phyloP scores from a whole-genome alignment of 1,140 invertebrate species.

The Penaeus chinensis region DNA sequence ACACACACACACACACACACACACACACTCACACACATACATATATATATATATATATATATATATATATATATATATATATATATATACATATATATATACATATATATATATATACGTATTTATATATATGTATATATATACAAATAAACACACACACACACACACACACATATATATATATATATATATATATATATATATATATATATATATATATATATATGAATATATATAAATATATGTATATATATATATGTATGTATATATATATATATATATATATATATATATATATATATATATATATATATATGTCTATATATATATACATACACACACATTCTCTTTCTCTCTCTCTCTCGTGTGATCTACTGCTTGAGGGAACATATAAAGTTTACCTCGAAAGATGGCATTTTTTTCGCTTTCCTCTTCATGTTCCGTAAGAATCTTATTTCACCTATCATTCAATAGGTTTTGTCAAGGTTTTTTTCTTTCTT shows the following conservation, averaged over 20 bases:
- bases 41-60: constrained; percentile 22
- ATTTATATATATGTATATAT: neutral
- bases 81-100: neutral
- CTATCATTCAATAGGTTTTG: too few relatives aligned
- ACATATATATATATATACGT: neutral
- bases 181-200: neutral
- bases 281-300: constrained; percentile 26
- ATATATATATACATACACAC: neutral
- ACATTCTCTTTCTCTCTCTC: too few relatives aligned
- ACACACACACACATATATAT: neutral
- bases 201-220: neutral
- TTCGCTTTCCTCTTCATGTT: too few relatives aligned
- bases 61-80: constrained; percentile 5
- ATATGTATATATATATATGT: constrained; percentile 19
- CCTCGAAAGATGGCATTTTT: too few relatives aligned
- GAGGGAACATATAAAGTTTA: too few relatives aligned
- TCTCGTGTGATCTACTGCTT: too few relatives aligned
- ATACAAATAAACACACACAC: neutral
- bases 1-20: neutral
- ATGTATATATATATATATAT: constrained; percentile 19
- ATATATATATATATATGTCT: constrained; percentile 3
- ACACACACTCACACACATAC: constrained; percentile 15
- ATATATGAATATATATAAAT: neutral
- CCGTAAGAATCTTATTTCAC: too few relatives aligned
- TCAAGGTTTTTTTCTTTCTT: too few relatives aligned